Base-by-base conservation (phyloP, 1,140 invertebrate species). In the Venturia canescens region DNA sequence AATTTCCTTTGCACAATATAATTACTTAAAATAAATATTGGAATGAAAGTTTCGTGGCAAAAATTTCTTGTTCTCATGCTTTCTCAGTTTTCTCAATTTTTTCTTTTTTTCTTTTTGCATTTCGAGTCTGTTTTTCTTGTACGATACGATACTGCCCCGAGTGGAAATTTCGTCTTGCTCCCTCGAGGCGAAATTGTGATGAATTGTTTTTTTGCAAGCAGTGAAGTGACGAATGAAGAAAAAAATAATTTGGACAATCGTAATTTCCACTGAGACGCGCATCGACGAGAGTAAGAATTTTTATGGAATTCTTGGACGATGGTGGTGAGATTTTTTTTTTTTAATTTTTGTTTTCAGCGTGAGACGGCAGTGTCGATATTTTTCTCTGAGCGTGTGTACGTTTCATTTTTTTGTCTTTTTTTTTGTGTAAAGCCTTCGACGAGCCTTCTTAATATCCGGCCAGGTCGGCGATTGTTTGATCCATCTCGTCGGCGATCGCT, bases 401-500 rank as follows among this genome's bases (percentile, higher is more conserved):
- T 57, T 57, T 57, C 53, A n/a, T 57, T 57, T 18, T 23, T 57
- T 74, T 53, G 23, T 23, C 13, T 27, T 23, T 66, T 26, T 66
- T 27, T n/a, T 16, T 69, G 29, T 31, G 31, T 21, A 69, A 69
- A 27, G 66, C 66, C 66, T 26, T 53, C 80, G 79, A 84, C 78
- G 71, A 80, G 79, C 66, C 82, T 78, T 44, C 83, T 86, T 96
- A 98, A 91, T 97, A 97, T 85, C 96, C 97, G 87, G 97, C 96
- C 84, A 99, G 94, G 92, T 99, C 98, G 82, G 97, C 97, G 91
- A 99, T 98, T 79, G 97, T 98, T 90, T 96, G 95, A 93, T 99
- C 98, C 94, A 99, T 95, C 93, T 99, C 98, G 89, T 99, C 98
- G 83, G 97, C 97, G 90, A 99, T 98, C 79, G 95, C 95, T 94